Evolutionary conservation across 2,888 invertebrate species (phyloP).

Genomic region (Nezara viridula): DNA sequence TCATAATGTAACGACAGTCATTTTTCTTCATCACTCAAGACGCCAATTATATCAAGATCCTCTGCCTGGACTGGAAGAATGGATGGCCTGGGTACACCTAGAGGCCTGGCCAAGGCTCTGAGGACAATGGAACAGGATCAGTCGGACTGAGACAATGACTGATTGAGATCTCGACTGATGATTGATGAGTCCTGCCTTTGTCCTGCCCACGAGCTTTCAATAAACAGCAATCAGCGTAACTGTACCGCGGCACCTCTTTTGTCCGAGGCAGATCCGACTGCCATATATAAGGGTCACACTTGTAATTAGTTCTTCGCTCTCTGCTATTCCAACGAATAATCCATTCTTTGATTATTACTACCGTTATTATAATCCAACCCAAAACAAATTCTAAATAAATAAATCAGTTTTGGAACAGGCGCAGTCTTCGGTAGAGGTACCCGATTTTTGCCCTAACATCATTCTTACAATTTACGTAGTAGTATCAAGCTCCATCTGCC

Average conservation of each 20-base stretch:
- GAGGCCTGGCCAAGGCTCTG: constrained; percentile 4
- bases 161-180: constrained; percentile 38
- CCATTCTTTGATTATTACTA: background rate
- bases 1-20: background rate
- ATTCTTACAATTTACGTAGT: too few species aligned
- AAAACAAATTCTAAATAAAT: too few species aligned
- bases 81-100: background rate
- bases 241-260: constrained; percentile 1
- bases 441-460: too few species aligned
- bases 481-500: too few species aligned
- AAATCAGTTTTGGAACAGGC: too few species aligned
- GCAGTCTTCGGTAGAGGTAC: too few species aligned
- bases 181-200: constrained; percentile 6
- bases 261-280: background rate
- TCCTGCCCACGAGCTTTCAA: constrained; percentile 11
- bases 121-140: background rate
- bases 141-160: constrained; percentile 2
- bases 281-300: background rate
- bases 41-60: constrained; percentile 15
- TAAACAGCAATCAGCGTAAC: constrained; percentile 6
- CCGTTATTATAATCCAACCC: too few species aligned
- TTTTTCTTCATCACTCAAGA: background rate
- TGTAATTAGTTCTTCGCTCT: constrained; percentile 2
- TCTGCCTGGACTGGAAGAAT: background rate
- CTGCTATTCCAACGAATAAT: background rate